Conservation (phyloP, 2,113 vertebrate genomes). For the Danionella cerebrum region DNA sequence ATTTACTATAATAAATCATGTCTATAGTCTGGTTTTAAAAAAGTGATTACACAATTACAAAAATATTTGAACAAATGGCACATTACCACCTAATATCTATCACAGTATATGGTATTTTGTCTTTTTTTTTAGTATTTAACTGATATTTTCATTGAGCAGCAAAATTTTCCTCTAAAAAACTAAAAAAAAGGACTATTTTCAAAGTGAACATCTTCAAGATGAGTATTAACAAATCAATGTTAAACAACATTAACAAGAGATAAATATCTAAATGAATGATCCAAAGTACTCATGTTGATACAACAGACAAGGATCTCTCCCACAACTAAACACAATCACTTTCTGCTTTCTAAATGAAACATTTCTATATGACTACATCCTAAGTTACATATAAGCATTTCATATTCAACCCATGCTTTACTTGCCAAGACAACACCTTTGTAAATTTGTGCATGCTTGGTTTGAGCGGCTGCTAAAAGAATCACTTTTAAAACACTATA, state of each 20-base stretch:
- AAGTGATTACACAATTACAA: constrained; percentile 15
- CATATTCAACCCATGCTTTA: not conserved
- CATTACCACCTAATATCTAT: constrained; percentile 12
- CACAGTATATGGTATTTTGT: constrained; percentile 23
- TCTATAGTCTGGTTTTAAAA: constrained; percentile 1
- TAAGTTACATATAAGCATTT: not conserved
- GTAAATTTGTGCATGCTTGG: not conserved
- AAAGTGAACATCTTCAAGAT: too few species aligned
- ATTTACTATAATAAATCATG: not conserved
- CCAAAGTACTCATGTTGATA: too few species aligned
- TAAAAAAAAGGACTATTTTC: too few species aligned
- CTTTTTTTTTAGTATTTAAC: constrained; percentile 5
- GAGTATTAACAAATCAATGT: too few species aligned
- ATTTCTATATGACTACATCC: not conserved
- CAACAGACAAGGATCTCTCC: too few species aligned
- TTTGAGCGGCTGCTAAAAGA: not conserved
- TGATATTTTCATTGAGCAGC: too few species aligned
- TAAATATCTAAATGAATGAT: too few species aligned
- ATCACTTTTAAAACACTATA: not conserved
- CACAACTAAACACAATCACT: too few species aligned
- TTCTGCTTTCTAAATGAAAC: not conserved
- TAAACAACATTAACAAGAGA: too few species aligned
- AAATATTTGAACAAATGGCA: constrained; percentile 26
- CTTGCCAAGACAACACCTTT: too few species aligned
- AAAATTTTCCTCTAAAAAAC: too few species aligned